Percentiles rank a stretch among this genome's conserved stretches.
Evolutionary conservation across 2,888 invertebrate species (phyloP).

Genomic region (Cheilosia pagana): DNA sequence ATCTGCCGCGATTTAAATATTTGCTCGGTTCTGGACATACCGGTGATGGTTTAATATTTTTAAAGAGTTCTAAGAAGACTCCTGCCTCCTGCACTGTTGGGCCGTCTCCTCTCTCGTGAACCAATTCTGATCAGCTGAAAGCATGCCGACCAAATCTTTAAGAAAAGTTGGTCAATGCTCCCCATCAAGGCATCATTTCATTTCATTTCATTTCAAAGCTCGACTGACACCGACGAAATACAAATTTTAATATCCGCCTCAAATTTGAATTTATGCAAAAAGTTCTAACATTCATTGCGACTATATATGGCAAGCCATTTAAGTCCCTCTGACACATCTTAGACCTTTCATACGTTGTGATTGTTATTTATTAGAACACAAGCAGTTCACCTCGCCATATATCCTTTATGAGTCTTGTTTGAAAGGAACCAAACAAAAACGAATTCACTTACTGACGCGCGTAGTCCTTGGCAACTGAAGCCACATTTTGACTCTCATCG

Average conservation of each 20-base stretch:
- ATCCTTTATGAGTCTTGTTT: slow-evolving; percentile 54
- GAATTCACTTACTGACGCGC: slow-evolving; percentile 23
- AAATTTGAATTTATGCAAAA: slow-evolving; percentile 72
- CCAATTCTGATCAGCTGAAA: no score
- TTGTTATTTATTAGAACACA: slow-evolving; percentile 49
- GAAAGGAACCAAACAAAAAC: slow-evolving; percentile 11
- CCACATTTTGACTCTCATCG: background rate
- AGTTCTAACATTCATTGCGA: slow-evolving; percentile 48
- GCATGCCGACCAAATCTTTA: no score
- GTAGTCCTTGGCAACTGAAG: slow-evolving; percentile 46
- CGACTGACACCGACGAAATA: no score
- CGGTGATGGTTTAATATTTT: no score
- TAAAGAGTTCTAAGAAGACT: no score
- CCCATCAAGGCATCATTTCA: no score
- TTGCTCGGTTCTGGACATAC: no score
- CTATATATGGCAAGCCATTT: slow-evolving; percentile 50
- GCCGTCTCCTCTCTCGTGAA: no score
- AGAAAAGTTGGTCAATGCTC: no score
- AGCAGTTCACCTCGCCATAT: slow-evolving; percentile 36
- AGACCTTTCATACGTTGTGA: slow-evolving; percentile 47
- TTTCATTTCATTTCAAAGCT: no score
- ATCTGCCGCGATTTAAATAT: no score
- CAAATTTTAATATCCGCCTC: background rate
- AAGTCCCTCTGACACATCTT: slow-evolving; percentile 50
- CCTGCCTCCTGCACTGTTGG: no score